These are phyloP conservation scores for Choristoneura rosaceana DNA, from an alignment of 2,888 invertebrate genomes.

Conservation along the genomic window DNA sequence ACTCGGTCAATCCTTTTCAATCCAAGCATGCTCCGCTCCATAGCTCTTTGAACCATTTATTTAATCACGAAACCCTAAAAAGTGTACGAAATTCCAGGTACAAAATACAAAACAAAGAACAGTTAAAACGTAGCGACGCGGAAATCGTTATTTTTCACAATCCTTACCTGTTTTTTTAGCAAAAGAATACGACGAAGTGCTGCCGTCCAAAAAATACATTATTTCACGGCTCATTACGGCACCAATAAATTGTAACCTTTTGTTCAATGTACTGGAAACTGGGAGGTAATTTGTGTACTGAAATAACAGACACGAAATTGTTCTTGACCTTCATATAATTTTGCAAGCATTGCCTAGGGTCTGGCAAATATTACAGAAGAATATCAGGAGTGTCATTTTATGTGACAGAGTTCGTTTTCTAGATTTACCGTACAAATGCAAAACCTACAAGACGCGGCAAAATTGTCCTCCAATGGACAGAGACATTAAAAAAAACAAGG, in stretches of 20 bases:
- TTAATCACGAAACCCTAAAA: neutral
- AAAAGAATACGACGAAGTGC: neutral
- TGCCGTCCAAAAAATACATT: conserved; percentile 17
- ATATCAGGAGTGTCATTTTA: too few species aligned
- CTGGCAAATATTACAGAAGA: neutral
- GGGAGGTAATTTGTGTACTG: conserved; percentile 8
- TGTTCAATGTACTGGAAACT: conserved; percentile 6
- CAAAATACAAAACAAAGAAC: neutral
- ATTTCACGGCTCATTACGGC: conserved; percentile 16
- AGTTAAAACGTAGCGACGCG: conserved; percentile 1
- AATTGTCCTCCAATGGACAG: too few species aligned
- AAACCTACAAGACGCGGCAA: too few species aligned
- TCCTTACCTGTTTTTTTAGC: conserved; percentile 1
- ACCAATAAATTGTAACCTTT: conserved; percentile 20
- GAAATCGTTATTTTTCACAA: conserved; percentile 15
- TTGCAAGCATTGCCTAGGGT: neutral
- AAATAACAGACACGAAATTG: neutral
- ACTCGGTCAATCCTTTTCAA: too few species aligned
- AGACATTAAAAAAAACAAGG: too few species aligned
- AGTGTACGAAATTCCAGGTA: neutral
- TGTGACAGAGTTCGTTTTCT: too few species aligned
- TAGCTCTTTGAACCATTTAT: too few species aligned
- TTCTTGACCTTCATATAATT: too few species aligned
- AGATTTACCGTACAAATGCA: too few species aligned
- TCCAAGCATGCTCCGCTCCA: too few species aligned